Percentiles rank a stretch among this genome's conserved stretches.
Evolutionary conservation across 2,113 vertebrate species (phyloP).

Genomic region (Poecile atricapillus): DNA sequence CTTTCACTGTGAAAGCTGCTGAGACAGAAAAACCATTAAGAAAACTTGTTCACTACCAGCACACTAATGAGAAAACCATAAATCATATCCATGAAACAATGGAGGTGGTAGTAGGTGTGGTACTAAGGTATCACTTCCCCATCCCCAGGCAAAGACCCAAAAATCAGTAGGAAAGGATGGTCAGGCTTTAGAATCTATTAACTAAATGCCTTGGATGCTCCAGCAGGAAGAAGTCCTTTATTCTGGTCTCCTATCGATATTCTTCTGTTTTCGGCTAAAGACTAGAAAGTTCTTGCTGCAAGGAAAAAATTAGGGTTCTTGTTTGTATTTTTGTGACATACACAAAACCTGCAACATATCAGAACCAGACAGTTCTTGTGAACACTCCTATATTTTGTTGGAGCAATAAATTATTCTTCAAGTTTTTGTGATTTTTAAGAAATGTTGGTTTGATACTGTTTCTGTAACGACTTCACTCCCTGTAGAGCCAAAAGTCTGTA

Average conservation of each 20-base stretch:
- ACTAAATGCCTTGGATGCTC: background rate
- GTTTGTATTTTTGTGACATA: background rate
- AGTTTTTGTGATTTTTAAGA: background rate
- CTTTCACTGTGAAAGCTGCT: background rate
- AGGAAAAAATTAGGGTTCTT: background rate
- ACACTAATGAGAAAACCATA: background rate
- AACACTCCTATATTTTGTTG: background rate
- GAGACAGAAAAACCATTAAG: background rate
- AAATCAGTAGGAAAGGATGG: background rate
- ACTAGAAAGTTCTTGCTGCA: background rate
- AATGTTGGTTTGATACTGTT: background rate
- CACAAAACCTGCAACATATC: fast-evolving
- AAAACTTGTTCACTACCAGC: background rate
- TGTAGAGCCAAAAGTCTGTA: background rate
- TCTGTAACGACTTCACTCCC: background rate
- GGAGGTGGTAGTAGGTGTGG: background rate
- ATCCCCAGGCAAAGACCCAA: background rate
- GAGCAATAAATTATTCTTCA: background rate
- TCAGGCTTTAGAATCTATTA: background rate
- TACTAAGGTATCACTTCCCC: background rate
- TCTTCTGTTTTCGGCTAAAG: background rate
- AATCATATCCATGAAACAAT: background rate
- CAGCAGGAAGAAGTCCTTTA: background rate
- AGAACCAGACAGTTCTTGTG: background rate
- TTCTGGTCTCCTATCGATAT: background rate